Conservation (phyloP, 2,888 invertebrate species). For the Thalpophila matura region DNA sequence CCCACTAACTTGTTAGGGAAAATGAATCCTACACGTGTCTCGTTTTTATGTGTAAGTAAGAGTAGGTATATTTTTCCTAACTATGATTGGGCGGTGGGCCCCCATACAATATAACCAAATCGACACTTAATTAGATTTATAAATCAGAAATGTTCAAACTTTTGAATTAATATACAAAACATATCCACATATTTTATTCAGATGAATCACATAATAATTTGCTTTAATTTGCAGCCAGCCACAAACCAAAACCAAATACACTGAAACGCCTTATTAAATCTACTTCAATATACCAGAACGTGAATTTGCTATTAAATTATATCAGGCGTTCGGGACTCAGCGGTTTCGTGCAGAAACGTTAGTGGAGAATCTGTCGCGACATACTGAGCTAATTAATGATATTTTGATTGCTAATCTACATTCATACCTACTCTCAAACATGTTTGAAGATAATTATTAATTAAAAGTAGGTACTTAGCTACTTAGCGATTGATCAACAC, state of each 20-base stretch:
- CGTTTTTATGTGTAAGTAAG: too few relatives aligned
- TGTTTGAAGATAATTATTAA: constrained; percentile 10
- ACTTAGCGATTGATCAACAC: background rate
- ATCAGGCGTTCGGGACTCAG: constrained; percentile 53
- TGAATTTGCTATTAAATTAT: constrained; percentile 55
- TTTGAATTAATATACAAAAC: too few relatives aligned
- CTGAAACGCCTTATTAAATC: constrained; percentile 45
- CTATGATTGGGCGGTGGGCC: too few relatives aligned
- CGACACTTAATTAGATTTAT: too few relatives aligned
- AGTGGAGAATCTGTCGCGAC: constrained; percentile 19
- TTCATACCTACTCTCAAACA: background rate
- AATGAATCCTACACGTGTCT: too few relatives aligned
- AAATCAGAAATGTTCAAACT: too few relatives aligned
- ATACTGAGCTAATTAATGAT: constrained; percentile 42
- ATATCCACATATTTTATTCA: too few relatives aligned
- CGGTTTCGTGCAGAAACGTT: constrained; percentile 27
- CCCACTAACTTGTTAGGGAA: too few relatives aligned
- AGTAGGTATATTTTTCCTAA: too few relatives aligned
- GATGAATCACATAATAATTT: too few relatives aligned
- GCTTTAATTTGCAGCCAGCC: too few relatives aligned
- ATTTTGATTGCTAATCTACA: constrained; percentile 35
- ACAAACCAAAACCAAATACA: background rate
- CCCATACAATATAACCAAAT: too few relatives aligned
- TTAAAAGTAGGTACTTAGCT: background rate
- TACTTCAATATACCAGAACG: constrained; percentile 16